Evolutionary conservation across 2,113 vertebrate genomes (phyloP), one percentile per base, ranked within the genome.

Genomic region (Elachura formosa): DNA sequence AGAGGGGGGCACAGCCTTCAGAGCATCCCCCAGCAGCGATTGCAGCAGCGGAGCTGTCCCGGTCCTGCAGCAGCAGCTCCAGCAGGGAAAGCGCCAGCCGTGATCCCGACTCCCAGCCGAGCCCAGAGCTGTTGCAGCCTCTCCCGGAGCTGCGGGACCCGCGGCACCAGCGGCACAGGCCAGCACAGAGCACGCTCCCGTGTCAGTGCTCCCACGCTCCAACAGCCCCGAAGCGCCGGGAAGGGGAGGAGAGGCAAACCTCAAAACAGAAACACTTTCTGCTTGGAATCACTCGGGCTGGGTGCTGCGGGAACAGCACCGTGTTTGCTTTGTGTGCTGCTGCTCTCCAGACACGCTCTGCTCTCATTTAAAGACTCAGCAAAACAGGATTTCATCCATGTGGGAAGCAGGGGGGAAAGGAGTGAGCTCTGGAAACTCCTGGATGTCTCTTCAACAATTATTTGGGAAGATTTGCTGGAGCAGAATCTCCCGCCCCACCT

Each of bases 361-460:
- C 29, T 52, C 23, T 81, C 54, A 12, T 46, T 79, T 7, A 45
- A 81, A 74, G 78, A 67, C 45, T 49, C 72, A 33, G 62, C 31
- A 80, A 58, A 71, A 48, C 3, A 12, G 29, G 36, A 3, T 31
- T 4, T 76, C 61, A 36, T 36, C 54, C 49, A 25, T 24, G 49
- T 31, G 56, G 61, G 69, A 90, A 95, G 29, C 3, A 51, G n/a
- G 71, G 20, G 2, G 40, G 7, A 14, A 58, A 38, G 33, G 18
- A 62, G 28, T 3, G 58, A 93, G 5, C 36, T 88, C 76, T 36
- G 54, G 78, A 95, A 93, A 43, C 56, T 84, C 69, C 58, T 49
- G 79, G 81, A 73, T 80, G 72, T 68, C 80, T 97, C 93, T 62
- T 25, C 71, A 33, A 23, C 61, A 75, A 31, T 90, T 64, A 55